These are phyloP conservation scores for Physella acuta DNA, from an alignment of 1,140 invertebrate species.

Conservation along the genomic window DNA sequence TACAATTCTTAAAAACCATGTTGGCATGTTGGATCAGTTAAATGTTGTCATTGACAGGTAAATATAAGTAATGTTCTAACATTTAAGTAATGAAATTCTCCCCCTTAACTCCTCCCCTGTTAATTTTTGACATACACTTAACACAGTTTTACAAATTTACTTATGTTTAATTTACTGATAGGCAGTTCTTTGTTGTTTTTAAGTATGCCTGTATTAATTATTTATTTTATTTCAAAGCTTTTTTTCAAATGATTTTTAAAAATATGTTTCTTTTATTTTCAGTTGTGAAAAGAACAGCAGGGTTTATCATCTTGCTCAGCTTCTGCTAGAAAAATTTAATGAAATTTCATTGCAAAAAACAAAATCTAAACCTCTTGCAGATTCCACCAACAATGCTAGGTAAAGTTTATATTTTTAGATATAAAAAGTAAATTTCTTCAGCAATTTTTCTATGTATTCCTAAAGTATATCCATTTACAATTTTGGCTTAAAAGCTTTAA, in stretches of 20 bases:
- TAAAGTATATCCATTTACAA: neutral
- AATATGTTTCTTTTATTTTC: no score
- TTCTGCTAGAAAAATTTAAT: no score
- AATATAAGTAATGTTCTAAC: neutral
- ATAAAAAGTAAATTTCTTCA: neutral
- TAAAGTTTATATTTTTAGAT: neutral
- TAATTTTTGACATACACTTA: neutral
- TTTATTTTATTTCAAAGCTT: no score
- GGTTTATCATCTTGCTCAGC: no score
- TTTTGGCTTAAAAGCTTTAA: neutral
- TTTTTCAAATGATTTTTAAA: no score
- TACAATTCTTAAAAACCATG: constrained; percentile 5
- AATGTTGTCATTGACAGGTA: constrained; percentile 3
- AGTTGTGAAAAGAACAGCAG: no score
- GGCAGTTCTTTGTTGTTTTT: neutral
- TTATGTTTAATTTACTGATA: neutral
- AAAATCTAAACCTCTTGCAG: neutral
- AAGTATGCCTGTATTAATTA: no score
- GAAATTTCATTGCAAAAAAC: neutral
- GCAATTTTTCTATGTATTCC: neutral
- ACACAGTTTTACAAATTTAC: neutral
- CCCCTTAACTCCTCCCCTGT: no score
- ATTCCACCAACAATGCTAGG: neutral
- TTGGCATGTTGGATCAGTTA: constrained; percentile 14
- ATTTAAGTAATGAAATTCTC: no score